These are phyloP conservation scores for Eilema sororculum DNA, from an alignment of 2,888 invertebrate species.

Conservation along the genomic window DNA sequence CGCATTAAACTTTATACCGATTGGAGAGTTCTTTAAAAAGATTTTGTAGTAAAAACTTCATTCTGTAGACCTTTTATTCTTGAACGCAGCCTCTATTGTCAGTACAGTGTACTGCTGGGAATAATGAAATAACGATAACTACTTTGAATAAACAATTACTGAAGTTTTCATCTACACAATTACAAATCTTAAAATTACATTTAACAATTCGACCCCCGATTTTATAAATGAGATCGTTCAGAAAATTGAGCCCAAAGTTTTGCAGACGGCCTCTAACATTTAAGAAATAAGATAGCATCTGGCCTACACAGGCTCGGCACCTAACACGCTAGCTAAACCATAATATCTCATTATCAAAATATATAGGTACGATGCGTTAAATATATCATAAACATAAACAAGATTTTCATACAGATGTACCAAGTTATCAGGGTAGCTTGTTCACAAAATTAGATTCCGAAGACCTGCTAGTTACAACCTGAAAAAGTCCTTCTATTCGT, in stretches of 20 bases:
- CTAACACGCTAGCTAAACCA: neutral
- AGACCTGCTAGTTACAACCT: neutral
- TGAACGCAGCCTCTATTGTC: neutral
- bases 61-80: neutral
- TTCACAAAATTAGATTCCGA: neutral
- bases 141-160: neutral
- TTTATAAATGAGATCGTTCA: neutral
- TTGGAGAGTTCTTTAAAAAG: neutral
- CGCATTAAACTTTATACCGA: neutral
- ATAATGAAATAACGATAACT: neutral
- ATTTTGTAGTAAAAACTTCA: neutral
- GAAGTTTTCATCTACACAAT: neutral
- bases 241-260: neutral
- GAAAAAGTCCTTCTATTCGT: neutral
- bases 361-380: neutral
- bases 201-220: neutral
- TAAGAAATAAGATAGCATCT: neutral
- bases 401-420: neutral
- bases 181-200: constrained; percentile 1
- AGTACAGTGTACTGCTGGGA: neutral
- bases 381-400: neutral
- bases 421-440: neutral
- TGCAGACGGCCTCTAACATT: neutral
- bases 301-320: neutral
- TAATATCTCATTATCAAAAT: neutral